Conservation (phyloP, 2,888 invertebrate species). For the Lacanobia oleracea region DNA sequence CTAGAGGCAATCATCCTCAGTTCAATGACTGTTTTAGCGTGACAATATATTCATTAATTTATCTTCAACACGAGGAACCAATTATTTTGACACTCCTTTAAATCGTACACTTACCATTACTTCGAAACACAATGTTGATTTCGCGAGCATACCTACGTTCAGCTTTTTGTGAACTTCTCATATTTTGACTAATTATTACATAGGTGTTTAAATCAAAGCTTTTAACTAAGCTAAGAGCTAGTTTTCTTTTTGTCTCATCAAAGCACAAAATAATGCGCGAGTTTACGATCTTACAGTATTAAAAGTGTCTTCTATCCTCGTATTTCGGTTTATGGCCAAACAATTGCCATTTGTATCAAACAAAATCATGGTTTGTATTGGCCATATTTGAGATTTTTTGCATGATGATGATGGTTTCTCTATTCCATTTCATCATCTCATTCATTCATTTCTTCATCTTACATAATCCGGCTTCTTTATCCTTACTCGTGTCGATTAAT, state of each 20-base stretch:
- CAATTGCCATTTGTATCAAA: neutral
- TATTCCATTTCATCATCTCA: neutral
- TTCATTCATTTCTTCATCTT: no score
- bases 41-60: slow-evolving; percentile 70
- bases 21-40: slow-evolving; percentile 59
- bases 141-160: slow-evolving; percentile 81
- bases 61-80: slow-evolving; percentile 82
- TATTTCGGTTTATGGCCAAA: neutral
- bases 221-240: slow-evolving; percentile 40
- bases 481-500: slow-evolving; percentile 11
- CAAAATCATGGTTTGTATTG: neutral
- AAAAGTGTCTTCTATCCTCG: slow-evolving; percentile 15
- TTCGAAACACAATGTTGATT: slow-evolving; percentile 76
- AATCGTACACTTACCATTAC: slow-evolving; percentile 85
- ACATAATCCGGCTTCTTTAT: slow-evolving; percentile 21
- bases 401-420: neutral
- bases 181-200: slow-evolving; percentile 46
- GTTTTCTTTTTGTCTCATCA: slow-evolving; percentile 30
- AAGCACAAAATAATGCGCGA: slow-evolving; percentile 28
- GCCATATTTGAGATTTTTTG: neutral
- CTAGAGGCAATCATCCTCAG: slow-evolving; percentile 48
- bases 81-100: slow-evolving; percentile 86
- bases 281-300: slow-evolving; percentile 22
- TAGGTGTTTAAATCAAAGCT: slow-evolving; percentile 45
- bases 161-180: slow-evolving; percentile 46